These are phyloP conservation scores for Noctua janthina DNA, from an alignment of 2,888 invertebrate species.

Conservation along the genomic window DNA sequence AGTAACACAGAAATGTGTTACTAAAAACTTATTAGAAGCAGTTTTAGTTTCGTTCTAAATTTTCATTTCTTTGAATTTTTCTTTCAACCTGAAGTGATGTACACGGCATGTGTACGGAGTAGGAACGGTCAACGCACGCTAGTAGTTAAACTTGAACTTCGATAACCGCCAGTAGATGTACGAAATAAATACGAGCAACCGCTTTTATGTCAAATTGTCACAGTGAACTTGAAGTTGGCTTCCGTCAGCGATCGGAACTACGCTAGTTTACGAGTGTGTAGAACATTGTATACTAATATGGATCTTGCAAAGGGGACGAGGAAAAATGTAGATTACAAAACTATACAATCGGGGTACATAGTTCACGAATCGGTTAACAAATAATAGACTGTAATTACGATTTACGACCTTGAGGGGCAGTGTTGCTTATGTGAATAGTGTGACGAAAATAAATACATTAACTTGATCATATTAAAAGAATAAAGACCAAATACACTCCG, in stretches of 20 bases:
- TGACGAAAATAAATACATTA: neutral
- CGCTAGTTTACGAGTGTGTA: neutral
- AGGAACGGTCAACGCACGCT: neutral
- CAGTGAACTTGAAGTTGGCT: neutral
- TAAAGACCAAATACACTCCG: too few species aligned
- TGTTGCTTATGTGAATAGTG: neutral
- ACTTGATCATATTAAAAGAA: neutral
- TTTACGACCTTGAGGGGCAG: neutral
- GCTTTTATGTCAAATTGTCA: slow-evolving; percentile 7
- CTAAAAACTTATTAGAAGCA: neutral
- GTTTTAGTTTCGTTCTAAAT: neutral
- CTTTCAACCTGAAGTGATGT: neutral
- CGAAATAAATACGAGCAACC: neutral
- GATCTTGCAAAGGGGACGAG: slow-evolving; percentile 17
- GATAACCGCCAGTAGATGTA: neutral
- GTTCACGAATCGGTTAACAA: slow-evolving; percentile 20
- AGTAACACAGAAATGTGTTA: neutral
- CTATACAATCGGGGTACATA: slow-evolving; percentile 27
- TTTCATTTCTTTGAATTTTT: neutral
- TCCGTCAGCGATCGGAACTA: neutral
- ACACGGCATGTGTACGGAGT: neutral
- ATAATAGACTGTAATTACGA: neutral
- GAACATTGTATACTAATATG: slow-evolving; percentile 36
- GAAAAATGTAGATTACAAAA: slow-evolving; percentile 20
- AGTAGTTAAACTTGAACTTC: neutral